Evolutionary conservation across 2,797 vertebrate genomes (phyloP), one percentile per base, ranked within the genome.

Genomic region (Poecilia velifera): DNA sequence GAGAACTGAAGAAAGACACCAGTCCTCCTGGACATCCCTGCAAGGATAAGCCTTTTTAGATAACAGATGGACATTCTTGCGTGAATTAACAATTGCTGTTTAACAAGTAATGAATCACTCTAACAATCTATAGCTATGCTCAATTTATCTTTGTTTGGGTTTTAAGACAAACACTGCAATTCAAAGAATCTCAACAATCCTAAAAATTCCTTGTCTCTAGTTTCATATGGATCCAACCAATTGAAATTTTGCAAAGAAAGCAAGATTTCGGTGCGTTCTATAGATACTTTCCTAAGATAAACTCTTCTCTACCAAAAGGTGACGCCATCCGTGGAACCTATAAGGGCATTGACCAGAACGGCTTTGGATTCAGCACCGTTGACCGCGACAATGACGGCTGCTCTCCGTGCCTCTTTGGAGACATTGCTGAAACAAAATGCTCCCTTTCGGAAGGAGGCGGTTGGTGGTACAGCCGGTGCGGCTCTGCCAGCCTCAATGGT

Each of bases 381-480:
- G 93, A 94, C 82, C 75, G 55, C 0, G 92, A 95, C 90, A 90
- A 90, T 0, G 93, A 95, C 0, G 91, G 87, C 83, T 94, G 94
- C 85, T 39, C 72, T 0, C 92, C 89, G 0, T 95, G 94, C 76
- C 41, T 91, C 68, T 90, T 93, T 0, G 92, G 89, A 0, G 91
- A 93, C 83, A 87, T 90, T 2, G 79, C 55, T 1, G 0, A 73
- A 12, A 0, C 0, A 0, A 6, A 82, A 0, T 96, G 95, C 20
- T 41, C 79, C 28, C 0, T 0, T 0, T 31, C 28, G 0, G 2
- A 62, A 0, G 76, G 78, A 0, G 82, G 92, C 0, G 91, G 93
- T 10, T 95, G 95, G 94, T 96, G 94, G 93, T 95, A 87, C 83
- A 95, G 94, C 53, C 53, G 81, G 80, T 95, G 94, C 12, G 91